These are phyloP conservation scores for Quadroppia sp. DNA, from an alignment of 2,888 invertebrate species.

Conservation along the genomic window DNA sequence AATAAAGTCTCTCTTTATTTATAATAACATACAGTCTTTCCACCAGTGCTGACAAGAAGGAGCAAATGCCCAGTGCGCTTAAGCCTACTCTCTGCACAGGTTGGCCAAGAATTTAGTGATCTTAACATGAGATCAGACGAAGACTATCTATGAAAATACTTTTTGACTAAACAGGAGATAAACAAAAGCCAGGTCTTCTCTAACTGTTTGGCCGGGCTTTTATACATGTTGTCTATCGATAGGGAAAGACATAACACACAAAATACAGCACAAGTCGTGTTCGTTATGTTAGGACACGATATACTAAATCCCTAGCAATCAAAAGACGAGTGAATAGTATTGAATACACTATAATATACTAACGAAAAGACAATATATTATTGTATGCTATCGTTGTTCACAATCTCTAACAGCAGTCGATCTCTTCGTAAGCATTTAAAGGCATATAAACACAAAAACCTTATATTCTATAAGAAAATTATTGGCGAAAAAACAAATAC, in stretches of 20 bases:
- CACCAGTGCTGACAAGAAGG: too few relatives aligned
- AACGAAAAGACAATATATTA: background rate
- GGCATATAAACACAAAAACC: too few relatives aligned
- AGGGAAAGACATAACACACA: background rate
- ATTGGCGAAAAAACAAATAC: background rate
- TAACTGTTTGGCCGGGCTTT: background rate
- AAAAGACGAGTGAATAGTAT: too few relatives aligned
- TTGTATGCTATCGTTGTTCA: background rate
- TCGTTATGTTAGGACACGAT: too few relatives aligned
- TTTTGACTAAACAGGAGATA: background rate
- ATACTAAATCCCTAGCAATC: too few relatives aligned
- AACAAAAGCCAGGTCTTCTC: background rate
- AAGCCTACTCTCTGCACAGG: background rate
- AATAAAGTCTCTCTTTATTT: too few relatives aligned
- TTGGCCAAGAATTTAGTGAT: slow-evolving; percentile 6
- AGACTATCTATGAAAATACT: background rate
- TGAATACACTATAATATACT: background rate
- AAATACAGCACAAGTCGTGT: background rate
- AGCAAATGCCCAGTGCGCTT: background rate
- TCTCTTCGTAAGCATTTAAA: too few relatives aligned
- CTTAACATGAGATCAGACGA: slow-evolving; percentile 13
- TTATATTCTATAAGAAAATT: too few relatives aligned
- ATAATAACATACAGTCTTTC: too few relatives aligned
- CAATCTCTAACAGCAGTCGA: background rate
- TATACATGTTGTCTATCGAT: background rate